Percentiles rank a stretch among this genome's conserved stretches.
phyloP scores from a whole-genome alignment of 92 coral and sea anemone species.

The Anthopleura xanthogrammica region DNA sequence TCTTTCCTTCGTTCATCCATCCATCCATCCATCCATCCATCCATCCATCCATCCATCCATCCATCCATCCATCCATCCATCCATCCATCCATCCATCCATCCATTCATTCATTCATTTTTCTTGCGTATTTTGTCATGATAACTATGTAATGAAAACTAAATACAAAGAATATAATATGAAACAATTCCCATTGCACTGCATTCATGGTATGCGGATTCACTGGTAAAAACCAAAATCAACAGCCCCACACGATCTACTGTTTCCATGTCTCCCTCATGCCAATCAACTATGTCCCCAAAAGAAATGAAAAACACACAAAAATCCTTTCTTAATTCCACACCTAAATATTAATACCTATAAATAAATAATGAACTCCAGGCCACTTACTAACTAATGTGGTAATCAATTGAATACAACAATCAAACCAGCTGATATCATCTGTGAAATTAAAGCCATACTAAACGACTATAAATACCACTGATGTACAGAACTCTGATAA shows the following conservation, averaged over 20 bases:
- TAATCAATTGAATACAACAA: background rate
- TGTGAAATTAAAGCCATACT: background rate
- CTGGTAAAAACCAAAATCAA: no score
- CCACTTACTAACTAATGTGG: background rate
- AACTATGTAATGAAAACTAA: no score
- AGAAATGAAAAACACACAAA: background rate
- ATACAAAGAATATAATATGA: no score
- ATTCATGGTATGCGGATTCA: no score
- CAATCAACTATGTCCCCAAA: background rate
- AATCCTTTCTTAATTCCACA: background rate
- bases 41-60: background rate
- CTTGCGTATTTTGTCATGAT: no score
- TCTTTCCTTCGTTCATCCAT: background rate
- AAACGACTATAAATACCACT: background rate
- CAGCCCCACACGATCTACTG: no score
- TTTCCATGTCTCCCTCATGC: no score
- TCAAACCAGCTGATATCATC: background rate
- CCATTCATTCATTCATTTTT: no score
- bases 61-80: background rate
- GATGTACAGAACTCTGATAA: background rate
- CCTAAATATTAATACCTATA: background rate
- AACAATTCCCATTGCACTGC: no score
- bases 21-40: background rate
- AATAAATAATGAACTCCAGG: background rate
- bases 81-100: background rate